Evolutionary conservation across 1,140 invertebrate genomes (phyloP).

Genomic region (Anthonomus grandis): DNA sequence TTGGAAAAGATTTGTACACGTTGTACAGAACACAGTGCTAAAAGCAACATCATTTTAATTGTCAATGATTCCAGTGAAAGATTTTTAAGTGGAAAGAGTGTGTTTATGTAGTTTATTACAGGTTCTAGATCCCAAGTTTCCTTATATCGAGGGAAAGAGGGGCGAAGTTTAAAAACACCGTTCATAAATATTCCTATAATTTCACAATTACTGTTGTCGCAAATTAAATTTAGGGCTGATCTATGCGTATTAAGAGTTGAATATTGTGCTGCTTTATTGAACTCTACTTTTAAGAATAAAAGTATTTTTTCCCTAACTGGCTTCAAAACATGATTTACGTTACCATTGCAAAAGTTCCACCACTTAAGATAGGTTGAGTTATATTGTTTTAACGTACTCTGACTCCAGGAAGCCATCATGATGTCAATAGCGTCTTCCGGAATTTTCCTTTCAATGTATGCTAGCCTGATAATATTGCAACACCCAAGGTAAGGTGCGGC

Average conservation of each 20-base stretch:
- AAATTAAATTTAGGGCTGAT: neutral
- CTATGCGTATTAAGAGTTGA: neutral
- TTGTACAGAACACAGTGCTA: too few species aligned
- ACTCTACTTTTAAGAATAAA: neutral
- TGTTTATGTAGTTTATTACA: neutral
- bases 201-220: neutral
- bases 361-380: neutral
- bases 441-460: neutral
- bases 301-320: neutral
- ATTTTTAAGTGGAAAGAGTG: too few species aligned
- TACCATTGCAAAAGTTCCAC: neutral
- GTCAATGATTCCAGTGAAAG: too few species aligned
- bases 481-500: conserved; percentile 8
- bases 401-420: neutral
- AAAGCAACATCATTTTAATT: too few species aligned
- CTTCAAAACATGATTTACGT: neutral
- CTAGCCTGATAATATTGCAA: neutral
- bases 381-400: conserved; percentile 10
- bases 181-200: neutral
- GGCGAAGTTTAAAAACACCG: neutral
- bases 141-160: neutral
- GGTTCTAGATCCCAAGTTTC: neutral
- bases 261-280: neutral
- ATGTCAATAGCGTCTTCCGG: neutral
- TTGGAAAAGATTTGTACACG: neutral